These are phyloP conservation scores for Esox lucius DNA, from an alignment of 2,797 vertebrate genomes.

Conservation along the genomic window DNA sequence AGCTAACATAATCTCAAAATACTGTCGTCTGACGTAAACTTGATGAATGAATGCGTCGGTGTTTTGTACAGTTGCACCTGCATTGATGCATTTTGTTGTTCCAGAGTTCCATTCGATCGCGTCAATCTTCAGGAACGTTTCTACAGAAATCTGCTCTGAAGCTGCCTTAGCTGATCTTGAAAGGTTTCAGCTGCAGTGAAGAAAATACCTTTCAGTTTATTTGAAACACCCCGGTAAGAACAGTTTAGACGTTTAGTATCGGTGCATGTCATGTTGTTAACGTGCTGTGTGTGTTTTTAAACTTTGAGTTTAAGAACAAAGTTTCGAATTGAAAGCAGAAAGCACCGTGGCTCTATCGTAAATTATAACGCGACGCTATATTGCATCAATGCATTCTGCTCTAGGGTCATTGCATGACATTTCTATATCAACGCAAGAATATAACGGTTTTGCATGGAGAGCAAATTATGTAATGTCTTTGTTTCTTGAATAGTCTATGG, in stretches of 20 bases:
- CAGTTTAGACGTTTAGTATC: neutral
- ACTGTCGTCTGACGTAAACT: neutral
- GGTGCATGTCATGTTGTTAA: neutral
- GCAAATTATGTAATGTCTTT: neutral
- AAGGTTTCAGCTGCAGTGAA: constrained; percentile 36
- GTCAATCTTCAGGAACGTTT: constrained; percentile 4
- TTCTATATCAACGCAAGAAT: neutral
- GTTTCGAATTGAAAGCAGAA: neutral
- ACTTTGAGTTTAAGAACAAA: constrained; percentile 2
- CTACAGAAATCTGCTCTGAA: neutral
- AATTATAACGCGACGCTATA: neutral
- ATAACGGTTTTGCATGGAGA: neutral
- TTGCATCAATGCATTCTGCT: neutral
- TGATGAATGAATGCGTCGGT: constrained; percentile 32
- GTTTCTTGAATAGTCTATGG: neutral
- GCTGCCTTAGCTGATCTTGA: constrained; percentile 25
- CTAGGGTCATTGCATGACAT: neutral
- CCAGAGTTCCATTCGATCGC: constrained; percentile 13
- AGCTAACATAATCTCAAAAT: neutral
- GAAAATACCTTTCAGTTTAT: constrained; percentile 10
- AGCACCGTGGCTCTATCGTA: neutral
- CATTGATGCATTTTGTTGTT: neutral
- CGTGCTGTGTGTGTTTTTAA: neutral
- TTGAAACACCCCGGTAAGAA: constrained; percentile 1
- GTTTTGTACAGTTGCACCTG: neutral